A percentile compares a stretch with the other conserved stretches of the same genome.
phyloP scores from a whole-genome alignment of 2,113 vertebrate genomes.

The Hydropotes inermis region DNA sequence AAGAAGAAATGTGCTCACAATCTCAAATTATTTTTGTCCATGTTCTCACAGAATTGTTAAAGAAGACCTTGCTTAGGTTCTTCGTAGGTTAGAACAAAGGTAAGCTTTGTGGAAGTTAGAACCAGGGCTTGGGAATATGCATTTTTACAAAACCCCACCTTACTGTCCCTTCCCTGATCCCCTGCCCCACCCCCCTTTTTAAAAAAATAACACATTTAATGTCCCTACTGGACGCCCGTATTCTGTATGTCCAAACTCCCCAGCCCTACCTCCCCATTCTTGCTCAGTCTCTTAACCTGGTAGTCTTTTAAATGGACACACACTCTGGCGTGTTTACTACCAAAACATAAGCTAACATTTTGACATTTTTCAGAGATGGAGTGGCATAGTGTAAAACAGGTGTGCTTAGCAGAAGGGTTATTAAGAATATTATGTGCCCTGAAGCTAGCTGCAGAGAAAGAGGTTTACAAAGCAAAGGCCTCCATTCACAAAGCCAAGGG shows the following conservation, averaged over 20 bases:
- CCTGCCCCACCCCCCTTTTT: background rate
- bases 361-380: background rate
- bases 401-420: constrained; percentile 23
- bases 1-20: constrained; percentile 34
- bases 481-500: constrained; percentile 7
- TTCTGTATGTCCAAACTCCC: background rate
- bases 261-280: background rate
- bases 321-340: background rate
- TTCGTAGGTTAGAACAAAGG: background rate
- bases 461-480: background rate
- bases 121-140: background rate
- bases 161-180: background rate
- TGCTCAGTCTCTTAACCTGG: background rate
- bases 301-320: background rate
- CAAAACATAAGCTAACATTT: background rate
- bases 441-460: background rate
- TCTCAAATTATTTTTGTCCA: background rate
- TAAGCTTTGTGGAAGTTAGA: background rate
- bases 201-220: background rate
- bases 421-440: background rate
- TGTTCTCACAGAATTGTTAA: constrained; percentile 26
- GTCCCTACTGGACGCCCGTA: background rate
- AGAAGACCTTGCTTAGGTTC: constrained; percentile 10
- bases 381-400: background rate
- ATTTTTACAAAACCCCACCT: background rate